These are phyloP conservation scores for Leucozona laternaria DNA, from an alignment of 2,888 invertebrate genomes.

Conservation along the genomic window DNA sequence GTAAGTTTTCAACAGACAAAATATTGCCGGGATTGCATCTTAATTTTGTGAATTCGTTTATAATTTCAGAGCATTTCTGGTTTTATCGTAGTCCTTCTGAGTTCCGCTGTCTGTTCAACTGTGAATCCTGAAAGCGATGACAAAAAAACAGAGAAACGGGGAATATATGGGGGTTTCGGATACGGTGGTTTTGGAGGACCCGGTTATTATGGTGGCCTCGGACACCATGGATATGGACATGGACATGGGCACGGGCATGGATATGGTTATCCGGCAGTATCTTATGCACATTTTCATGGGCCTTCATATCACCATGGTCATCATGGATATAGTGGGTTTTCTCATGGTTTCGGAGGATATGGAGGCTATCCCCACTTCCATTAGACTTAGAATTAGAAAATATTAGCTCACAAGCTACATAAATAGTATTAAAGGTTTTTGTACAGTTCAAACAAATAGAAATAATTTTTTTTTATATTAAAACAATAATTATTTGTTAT, in stretches of 20 bases:
- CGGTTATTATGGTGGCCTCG: constrained; percentile 26
- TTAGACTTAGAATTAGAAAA: constrained; percentile 12
- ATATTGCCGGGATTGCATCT: not conserved
- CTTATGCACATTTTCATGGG: constrained; percentile 31
- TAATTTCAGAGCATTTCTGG: constrained; percentile 50
- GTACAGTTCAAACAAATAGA: constrained; percentile 36
- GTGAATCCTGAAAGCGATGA: constrained; percentile 34
- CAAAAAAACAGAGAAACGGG: constrained; percentile 72
- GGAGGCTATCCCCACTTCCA: constrained; percentile 67
- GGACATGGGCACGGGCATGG: constrained; percentile 55
- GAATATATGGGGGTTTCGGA: constrained; percentile 71
- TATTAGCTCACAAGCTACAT: not conserved
- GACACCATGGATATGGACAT: constrained; percentile 25
- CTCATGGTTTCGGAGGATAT: constrained; percentile 35
- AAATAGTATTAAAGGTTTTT: not conserved
- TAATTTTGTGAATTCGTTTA: constrained; percentile 1
- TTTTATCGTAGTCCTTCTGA: constrained; percentile 31
- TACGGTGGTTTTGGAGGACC: constrained; percentile 39
- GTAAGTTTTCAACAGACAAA: constrained; percentile 24
- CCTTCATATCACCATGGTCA: constrained; percentile 44
- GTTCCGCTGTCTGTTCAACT: constrained; percentile 30
- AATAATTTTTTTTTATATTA: not conserved
- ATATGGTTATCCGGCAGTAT: constrained; percentile 47
- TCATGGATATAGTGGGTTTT: constrained; percentile 50
- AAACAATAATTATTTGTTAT: too few relatives aligned